A percentile compares a stretch with the other conserved stretches of the same genome.
phyloP scores from a whole-genome alignment of 2,797 vertebrate genomes.

The Chlorospingus flavigularis region DNA sequence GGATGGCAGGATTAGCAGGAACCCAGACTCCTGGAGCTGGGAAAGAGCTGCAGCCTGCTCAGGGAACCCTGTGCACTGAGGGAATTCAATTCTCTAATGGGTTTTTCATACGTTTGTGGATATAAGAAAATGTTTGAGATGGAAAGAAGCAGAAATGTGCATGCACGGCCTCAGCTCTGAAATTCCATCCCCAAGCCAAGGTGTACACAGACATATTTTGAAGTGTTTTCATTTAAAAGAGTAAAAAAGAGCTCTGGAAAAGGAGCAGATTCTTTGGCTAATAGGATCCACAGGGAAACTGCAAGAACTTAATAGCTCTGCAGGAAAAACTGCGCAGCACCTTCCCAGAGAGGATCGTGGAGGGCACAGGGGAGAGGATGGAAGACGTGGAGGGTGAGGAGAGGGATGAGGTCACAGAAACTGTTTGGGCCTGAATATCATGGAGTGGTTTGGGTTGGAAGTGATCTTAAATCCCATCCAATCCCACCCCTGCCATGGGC shows the following conservation, averaged over 20 bases:
- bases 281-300: conserved; percentile 58
- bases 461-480: not conserved
- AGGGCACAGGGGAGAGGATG: not conserved
- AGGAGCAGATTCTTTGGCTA: conserved; percentile 36
- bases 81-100: not conserved
- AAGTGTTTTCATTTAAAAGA: conserved; percentile 36
- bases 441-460: not conserved
- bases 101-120: not conserved
- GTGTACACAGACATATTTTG: not conserved
- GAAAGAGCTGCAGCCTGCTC: not conserved
- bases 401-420: not conserved
- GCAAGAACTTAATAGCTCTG: not conserved
- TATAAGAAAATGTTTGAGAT: not conserved
- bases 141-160: not conserved
- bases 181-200: not conserved
- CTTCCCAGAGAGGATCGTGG: not conserved
- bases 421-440: not conserved
- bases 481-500: not conserved
- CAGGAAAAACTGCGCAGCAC: not conserved
- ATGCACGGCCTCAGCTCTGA: not conserved
- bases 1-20: not conserved
- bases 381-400: not conserved
- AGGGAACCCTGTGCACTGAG: not conserved
- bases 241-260: conserved; percentile 17
- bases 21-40: not conserved